Evolutionary conservation across 2,797 vertebrate genomes (phyloP), one percentile per base, ranked within the genome.

Genomic region (Emys orbicularis): DNA sequence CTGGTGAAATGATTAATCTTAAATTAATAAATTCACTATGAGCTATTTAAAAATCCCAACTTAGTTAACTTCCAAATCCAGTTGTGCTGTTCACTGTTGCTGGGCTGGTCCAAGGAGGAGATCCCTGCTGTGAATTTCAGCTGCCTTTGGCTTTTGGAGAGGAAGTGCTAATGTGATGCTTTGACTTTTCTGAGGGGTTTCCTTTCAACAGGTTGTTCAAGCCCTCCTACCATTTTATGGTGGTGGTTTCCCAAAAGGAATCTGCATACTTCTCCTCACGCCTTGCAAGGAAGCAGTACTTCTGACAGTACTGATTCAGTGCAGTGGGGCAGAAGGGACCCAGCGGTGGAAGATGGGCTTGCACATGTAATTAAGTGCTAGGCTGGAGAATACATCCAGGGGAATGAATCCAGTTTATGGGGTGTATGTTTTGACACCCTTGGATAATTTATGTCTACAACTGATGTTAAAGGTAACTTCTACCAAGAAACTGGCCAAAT

Each of bases 21-120:
- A 81, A 93, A 87, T 90, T 92, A 93, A 57, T 90, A 94, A 90
- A 89, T 81, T 90, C 41, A 29, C 41, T 94, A 11, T 82, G 94
- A 87, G 44, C 50, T 93, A 44, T 88, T 91, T 68, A 5, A 81
- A 2, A 2, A 44, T 44, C 94, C 65, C 80, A 96, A 94, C 44
- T 49, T 76, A 92, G 68, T 47, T 88, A 74, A 88, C 44, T 84
- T 90, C 31, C 57, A 90, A 84, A 83, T 25, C 19, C 1, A 7
- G 47, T 93, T 93, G 12, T 41, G 77, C 34, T 84, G 85, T 79
- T 94, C 50, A 27, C 82, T 80, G 85, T 57, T 82, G 41, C 61
- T 87, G 47, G 44, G 11, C 15, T 85, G 10, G 13, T 93, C 21
- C n/a, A 59, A 82, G 87, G 50, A 19, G n/a, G 23, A 25, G 83